Evolutionary conservation across 2,888 invertebrate species (phyloP).

Genomic region (Chymomyza fuscimana): DNA sequence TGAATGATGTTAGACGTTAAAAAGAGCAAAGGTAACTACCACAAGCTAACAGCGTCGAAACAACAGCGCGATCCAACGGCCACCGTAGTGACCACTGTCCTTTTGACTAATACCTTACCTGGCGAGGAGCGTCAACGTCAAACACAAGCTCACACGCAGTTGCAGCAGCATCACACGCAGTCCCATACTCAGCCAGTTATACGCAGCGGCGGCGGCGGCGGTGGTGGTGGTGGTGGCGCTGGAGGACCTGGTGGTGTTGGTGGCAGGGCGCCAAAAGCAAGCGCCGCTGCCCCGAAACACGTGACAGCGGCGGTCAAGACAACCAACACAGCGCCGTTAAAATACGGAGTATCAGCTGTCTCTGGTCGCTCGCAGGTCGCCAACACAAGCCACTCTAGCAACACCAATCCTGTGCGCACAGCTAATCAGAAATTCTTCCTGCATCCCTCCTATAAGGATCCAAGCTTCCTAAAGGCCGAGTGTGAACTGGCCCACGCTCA

Average conservation of each 20-base stretch:
- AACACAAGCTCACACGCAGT: constrained; percentile 22
- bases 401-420: constrained; percentile 69
- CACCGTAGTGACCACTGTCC: constrained; percentile 14
- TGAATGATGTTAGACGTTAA: constrained; percentile 77
- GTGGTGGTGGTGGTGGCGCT: constrained; percentile 19
- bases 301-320: constrained; percentile 15
- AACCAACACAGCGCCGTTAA: not conserved
- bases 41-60: constrained; percentile 75
- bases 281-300: constrained; percentile 15
- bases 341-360: not conserved
- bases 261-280: constrained; percentile 7
- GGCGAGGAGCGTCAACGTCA: constrained; percentile 32
- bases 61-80: constrained; percentile 47
- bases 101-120: not conserved
- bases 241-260: not conserved
- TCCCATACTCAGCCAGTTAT: constrained; percentile 10
- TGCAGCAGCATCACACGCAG: constrained; percentile 16
- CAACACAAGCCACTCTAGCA: not conserved
- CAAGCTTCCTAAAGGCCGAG: constrained; percentile 77
- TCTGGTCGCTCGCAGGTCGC: not conserved
- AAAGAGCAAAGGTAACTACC: constrained; percentile 72
- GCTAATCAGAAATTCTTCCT: constrained; percentile 76
- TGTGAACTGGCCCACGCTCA: constrained; percentile 79
- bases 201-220: constrained; percentile 19
- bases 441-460: constrained; percentile 75